Percentiles rank a stretch among this genome's conserved stretches.
Evolutionary conservation across 2,888 invertebrate species (phyloP).

Genomic region (Myopa tessellatipennis): DNA sequence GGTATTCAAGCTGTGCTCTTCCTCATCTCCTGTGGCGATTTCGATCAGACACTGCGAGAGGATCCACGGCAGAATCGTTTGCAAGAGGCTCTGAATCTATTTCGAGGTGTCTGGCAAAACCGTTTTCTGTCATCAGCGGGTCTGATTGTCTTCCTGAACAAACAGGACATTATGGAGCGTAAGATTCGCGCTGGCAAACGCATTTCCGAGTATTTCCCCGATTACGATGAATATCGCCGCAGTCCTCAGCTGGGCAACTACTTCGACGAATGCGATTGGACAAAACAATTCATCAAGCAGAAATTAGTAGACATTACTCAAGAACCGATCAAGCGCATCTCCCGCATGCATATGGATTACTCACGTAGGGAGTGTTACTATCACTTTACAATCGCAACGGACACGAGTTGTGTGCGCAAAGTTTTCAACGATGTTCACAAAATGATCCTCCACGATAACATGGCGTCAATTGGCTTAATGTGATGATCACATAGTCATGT

Average conservation of each 20-base stretch:
- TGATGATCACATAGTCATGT: conserved; percentile 39
- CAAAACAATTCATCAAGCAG: conserved; percentile 76
- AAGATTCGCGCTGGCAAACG: conserved; percentile 77
- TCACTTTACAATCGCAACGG: conserved; percentile 81
- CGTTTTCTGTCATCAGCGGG: conserved; percentile 79
- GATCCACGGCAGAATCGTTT: conserved; percentile 78
- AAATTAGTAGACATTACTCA: conserved; percentile 74
- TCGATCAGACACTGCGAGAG: conserved; percentile 81
- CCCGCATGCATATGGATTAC: conserved; percentile 63
- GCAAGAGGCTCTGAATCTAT: conserved; percentile 77
- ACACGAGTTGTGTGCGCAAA: conserved; percentile 78
- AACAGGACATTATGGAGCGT: conserved; percentile 77
- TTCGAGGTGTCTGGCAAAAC: conserved; percentile 81
- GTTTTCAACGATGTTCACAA: conserved; percentile 81
- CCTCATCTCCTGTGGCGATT: conserved; percentile 83
- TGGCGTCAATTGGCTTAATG: conserved; percentile 68
- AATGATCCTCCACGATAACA: conserved; percentile 71
- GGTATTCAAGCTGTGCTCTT: conserved; percentile 85
- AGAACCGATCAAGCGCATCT: conserved; percentile 68
- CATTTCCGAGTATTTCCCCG: conserved; percentile 76
- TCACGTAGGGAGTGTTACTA: conserved; percentile 75
- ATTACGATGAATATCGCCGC: conserved; percentile 72
- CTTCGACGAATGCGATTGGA: conserved; percentile 75
- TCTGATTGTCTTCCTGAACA: conserved; percentile 84
- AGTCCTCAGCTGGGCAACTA: conserved; percentile 68